phyloP scores from a whole-genome alignment of 2,797 vertebrate species.

The Lagorchestes hirsutus region DNA sequence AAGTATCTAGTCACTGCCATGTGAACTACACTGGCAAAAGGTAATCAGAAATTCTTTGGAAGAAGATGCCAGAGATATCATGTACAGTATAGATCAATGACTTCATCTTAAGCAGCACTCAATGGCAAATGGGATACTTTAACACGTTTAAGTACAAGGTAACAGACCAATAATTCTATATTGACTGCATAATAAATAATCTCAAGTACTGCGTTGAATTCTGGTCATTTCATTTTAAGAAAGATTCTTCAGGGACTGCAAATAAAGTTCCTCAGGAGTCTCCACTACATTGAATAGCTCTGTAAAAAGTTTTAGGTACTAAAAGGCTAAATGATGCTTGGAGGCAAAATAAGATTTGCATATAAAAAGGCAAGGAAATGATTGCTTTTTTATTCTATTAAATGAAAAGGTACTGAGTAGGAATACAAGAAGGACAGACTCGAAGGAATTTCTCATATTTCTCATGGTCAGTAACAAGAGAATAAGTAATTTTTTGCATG shows the following conservation, averaged over 20 bases:
- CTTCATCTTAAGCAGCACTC: conserved; percentile 67
- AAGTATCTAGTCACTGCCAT: neutral
- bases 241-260: conserved; percentile 50
- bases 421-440: conserved; percentile 65
- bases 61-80: conserved; percentile 59
- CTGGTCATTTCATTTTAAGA: conserved; percentile 63
- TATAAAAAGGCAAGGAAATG: conserved; percentile 67
- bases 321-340: conserved; percentile 62
- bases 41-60: conserved; percentile 25
- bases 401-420: conserved; percentile 74
- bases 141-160: conserved; percentile 63
- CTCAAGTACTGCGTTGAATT: conserved; percentile 10
- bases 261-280: conserved; percentile 52
- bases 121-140: conserved; percentile 67
- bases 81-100: conserved; percentile 62
- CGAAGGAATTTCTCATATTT: conserved; percentile 71
- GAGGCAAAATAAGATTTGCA: conserved; percentile 78
- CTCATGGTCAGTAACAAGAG: conserved; percentile 65
- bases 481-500: conserved; percentile 62
- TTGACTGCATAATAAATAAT: conserved; percentile 68
- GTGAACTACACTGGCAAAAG: neutral
- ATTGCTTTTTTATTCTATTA: conserved; percentile 46
- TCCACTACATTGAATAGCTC: conserved; percentile 43
- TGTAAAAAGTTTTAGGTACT: conserved; percentile 62
- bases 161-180: conserved; percentile 67